phyloP scores from a whole-genome alignment of 2,797 vertebrate species.

The Enteromius thamalakanensis region DNA sequence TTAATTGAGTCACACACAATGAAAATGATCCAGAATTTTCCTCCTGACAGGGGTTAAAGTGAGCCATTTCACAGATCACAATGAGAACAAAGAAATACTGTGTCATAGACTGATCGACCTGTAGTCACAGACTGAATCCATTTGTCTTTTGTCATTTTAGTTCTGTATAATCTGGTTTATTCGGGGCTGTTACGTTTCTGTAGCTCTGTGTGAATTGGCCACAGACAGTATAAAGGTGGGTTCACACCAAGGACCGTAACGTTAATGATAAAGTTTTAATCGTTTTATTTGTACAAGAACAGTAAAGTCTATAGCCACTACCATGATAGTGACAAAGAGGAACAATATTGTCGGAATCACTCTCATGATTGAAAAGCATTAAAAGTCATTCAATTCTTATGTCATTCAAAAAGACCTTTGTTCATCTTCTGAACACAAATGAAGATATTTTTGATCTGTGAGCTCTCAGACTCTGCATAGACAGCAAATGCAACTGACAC shows the following conservation, averaged over 20 bases:
- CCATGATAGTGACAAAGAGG: too few species aligned
- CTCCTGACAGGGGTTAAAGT: slow-evolving; percentile 38
- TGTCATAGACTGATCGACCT: slow-evolving; percentile 35
- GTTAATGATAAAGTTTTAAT: neutral
- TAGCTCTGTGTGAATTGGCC: neutral
- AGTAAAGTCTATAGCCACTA: neutral
- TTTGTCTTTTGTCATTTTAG: slow-evolving; percentile 34
- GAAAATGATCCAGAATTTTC: slow-evolving; percentile 46
- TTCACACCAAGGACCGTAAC: neutral
- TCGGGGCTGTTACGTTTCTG: neutral
- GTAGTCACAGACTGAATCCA: slow-evolving; percentile 43
- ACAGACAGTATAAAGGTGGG: neutral
- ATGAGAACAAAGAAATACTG: slow-evolving; percentile 39
- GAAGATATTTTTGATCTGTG: too few species aligned
- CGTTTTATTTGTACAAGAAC: neutral
- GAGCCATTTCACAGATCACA: slow-evolving; percentile 35
- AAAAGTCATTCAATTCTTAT: too few species aligned
- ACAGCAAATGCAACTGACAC: too few species aligned
- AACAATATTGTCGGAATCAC: too few species aligned
- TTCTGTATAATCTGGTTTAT: slow-evolving; percentile 14
- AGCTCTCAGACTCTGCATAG: too few species aligned
- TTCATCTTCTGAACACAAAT: too few species aligned
- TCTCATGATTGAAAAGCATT: too few species aligned
- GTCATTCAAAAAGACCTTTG: too few species aligned
- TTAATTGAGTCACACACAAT: slow-evolving; percentile 46